These are phyloP conservation scores for Rhynchotus rufescens DNA, from an alignment of 2,797 vertebrate genomes.

Conservation along the genomic window DNA sequence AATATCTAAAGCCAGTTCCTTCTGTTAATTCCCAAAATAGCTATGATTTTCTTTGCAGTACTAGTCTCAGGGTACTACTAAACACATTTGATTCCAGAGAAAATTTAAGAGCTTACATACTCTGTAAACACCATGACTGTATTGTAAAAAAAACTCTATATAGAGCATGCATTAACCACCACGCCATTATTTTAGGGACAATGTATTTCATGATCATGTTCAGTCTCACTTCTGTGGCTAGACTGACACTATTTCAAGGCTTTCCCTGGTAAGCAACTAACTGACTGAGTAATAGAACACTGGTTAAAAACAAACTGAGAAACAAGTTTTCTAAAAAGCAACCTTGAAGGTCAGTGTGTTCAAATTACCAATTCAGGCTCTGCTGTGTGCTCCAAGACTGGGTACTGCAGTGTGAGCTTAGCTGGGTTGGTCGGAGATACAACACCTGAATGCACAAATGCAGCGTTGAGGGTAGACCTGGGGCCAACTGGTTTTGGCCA, in stretches of 20 bases:
- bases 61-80: not conserved
- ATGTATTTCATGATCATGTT: not conserved
- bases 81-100: not conserved
- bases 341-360: not conserved
- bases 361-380: not conserved
- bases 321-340: not conserved
- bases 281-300: not conserved
- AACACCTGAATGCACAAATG: fast-evolving
- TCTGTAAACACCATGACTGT: not conserved
- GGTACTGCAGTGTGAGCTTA: not conserved
- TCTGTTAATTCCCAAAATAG: not conserved
- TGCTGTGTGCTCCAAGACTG: not conserved
- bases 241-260: not conserved
- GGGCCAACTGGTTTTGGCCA: not conserved
- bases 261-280: not conserved
- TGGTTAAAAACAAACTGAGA: not conserved
- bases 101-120: not conserved
- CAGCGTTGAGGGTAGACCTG: not conserved
- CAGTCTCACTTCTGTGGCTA: not conserved
- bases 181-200: not conserved
- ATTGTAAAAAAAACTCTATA: not conserved
- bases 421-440: not conserved
- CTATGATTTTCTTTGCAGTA: not conserved
- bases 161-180: not conserved
- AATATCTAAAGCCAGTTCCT: not conserved